phyloP scores from a whole-genome alignment of 2,888 invertebrate species.

The Lathronympha strigana region DNA sequence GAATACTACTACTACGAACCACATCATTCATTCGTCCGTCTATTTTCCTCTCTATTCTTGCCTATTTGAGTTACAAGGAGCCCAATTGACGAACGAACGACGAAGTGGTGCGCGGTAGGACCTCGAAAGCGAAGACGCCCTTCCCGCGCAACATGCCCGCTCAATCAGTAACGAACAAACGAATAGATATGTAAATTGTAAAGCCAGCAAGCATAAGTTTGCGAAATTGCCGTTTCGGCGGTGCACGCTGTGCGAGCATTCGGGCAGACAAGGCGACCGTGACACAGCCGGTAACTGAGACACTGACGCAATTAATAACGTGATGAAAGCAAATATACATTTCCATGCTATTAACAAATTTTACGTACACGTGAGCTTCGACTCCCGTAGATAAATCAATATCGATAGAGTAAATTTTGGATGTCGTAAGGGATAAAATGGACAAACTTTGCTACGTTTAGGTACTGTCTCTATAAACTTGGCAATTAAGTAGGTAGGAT shows the following conservation, averaged over 20 bases:
- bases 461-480: too few species aligned
- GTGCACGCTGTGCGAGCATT: conserved; percentile 16
- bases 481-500: too few species aligned
- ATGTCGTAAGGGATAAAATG: not conserved
- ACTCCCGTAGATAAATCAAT: conserved; percentile 5
- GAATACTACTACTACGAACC: too few species aligned
- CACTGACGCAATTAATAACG: conserved; percentile 39
- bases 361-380: conserved; percentile 6
- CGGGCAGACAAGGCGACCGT: conserved; percentile 41
- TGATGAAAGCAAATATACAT: conserved; percentile 38
- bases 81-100: too few species aligned
- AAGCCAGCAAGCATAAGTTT: conserved; percentile 24
- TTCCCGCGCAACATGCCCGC: too few species aligned
- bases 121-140: too few species aligned
- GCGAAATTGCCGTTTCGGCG: conserved; percentile 36
- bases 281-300: conserved; percentile 35
- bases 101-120: too few species aligned
- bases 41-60: too few species aligned
- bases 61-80: too few species aligned
- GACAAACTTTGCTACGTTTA: too few species aligned
- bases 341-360: conserved; percentile 33
- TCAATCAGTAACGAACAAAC: too few species aligned
- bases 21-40: too few species aligned
- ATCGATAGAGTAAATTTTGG: not conserved
- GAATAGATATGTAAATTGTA: conserved; percentile 14